A percentile compares a stretch with the other conserved stretches of the same genome.
Conservation (phyloP, 1,140 invertebrate species). For the Drosophila saltans region DNA sequence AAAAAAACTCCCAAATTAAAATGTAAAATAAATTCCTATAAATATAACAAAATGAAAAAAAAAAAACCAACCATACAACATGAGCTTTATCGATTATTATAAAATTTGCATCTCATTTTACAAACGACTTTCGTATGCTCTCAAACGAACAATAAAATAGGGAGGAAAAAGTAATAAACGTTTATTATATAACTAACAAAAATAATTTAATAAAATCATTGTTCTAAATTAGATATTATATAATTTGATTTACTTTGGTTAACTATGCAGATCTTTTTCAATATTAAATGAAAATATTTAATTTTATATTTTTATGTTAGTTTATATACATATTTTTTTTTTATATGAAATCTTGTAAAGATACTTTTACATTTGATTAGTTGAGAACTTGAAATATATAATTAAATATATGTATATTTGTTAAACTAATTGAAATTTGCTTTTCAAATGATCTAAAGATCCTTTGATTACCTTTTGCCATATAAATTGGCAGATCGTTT, state of each 20-base stretch:
- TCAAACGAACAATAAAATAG: not conserved
- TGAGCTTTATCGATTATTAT: not conserved
- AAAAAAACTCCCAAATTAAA: not conserved
- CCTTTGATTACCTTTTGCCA: constrained; percentile 1
- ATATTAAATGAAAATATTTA: too few relatives aligned
- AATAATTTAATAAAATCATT: too few relatives aligned
- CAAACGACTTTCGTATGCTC: not conserved
- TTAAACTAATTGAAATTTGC: not conserved
- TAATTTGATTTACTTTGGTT: too few relatives aligned
- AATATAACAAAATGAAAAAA: not conserved
- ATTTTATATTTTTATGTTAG: too few relatives aligned
- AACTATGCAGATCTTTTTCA: too few relatives aligned
- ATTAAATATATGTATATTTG: not conserved
- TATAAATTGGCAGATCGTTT: not conserved
- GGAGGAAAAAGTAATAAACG: too few relatives aligned
- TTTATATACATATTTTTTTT: too few relatives aligned
- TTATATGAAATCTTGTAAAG: too few relatives aligned
- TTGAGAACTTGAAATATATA: too few relatives aligned
- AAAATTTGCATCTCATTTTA: not conserved
- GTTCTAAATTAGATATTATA: too few relatives aligned
- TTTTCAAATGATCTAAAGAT: not conserved
- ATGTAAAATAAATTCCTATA: constrained; percentile 8
- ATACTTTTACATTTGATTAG: too few relatives aligned
- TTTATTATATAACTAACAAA: too few relatives aligned
- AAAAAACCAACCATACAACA: not conserved